Base-by-base conservation (phyloP, 2,113 vertebrate genomes). In the Chionomys nivalis region DNA sequence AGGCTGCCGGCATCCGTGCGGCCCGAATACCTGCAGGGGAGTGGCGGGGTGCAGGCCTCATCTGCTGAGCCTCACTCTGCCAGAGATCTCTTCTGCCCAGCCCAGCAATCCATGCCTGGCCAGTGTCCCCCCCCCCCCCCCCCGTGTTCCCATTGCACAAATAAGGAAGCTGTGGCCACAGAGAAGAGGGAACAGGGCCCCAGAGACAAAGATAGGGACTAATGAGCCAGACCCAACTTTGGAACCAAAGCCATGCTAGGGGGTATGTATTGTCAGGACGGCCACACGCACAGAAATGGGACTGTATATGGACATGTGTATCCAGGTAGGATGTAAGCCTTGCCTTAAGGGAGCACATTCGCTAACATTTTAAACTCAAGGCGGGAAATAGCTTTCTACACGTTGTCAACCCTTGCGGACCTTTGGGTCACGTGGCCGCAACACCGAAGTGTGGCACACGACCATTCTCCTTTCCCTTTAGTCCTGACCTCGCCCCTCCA, bases 1-100 rank as follows among this genome's bases (percentile, higher is more conserved):
- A 98, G 95, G 91, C 98, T 98, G 94, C 98, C 98, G 0, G 98
- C 98, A 0, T 99, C 98, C 0, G 98, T 97, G 82, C 99, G 98
- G 3, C 98, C 98, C 0, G 98, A 98, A 0, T 99, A 99, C 99
- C 99, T 99, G 90, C 61, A 0, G 7, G 4, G 44, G n/a, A 49
- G 61, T 17, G 31, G 31, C 7, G n/a, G n/a, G 70, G n/a, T 42
- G 1, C 28, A 7, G 49, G 63, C 24, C 26, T 1, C 72, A 81
- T 14, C 44, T 36, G 75, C 73, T 47, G 42, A 47, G 7, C 72
- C 87, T 24, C 11, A 0, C 75, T 63, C 42, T 16, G 23, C 47
- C 66, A n/a, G 47, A 87, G 85, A n/a, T 28, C 28, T 49, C 79
- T 19, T 66, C 4, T 5, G 49, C 23, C 23, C 24, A 4, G 1